These are phyloP conservation scores for Furcula furcula DNA, from an alignment of 2,888 invertebrate genomes.

Conservation along the genomic window DNA sequence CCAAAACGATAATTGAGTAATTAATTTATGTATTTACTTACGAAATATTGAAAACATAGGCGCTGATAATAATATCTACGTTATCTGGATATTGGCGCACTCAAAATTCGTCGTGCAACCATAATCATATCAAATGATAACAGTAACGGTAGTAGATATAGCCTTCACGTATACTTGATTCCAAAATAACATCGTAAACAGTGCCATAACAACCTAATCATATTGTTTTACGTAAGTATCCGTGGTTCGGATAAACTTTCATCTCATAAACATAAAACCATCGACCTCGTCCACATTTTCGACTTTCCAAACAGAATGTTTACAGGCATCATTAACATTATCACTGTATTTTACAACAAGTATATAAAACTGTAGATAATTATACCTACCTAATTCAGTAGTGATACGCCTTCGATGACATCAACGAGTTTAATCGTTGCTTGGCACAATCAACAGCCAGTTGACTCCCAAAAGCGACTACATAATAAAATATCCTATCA, in stretches of 20 bases:
- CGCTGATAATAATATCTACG: constrained; percentile 39
- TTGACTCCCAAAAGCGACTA: neutral
- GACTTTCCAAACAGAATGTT: too few relatives aligned
- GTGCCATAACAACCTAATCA: constrained; percentile 16
- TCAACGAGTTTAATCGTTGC: constrained; percentile 3
- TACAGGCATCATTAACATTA: too few relatives aligned
- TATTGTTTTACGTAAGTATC: neutral
- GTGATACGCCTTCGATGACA: constrained; percentile 7
- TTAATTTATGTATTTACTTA: constrained; percentile 25
- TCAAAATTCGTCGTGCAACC: constrained; percentile 51
- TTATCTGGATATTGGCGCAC: constrained; percentile 47
- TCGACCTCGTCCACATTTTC: too few relatives aligned
- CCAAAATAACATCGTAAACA: constrained; percentile 15
- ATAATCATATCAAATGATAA: constrained; percentile 41
- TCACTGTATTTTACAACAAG: too few relatives aligned
- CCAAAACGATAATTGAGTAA: constrained; percentile 14
- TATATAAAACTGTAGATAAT: constrained; percentile 5
- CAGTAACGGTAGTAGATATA: constrained; percentile 48
- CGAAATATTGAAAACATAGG: constrained; percentile 41
- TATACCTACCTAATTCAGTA: neutral
- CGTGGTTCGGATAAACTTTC: neutral
- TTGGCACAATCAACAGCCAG: neutral
- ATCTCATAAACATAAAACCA: too few relatives aligned
- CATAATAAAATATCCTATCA: neutral
- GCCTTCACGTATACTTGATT: constrained; percentile 37